A percentile compares a stretch with the other conserved stretches of the same genome.
Conservation (phyloP, 2,888 invertebrate genomes). For the Eupithecia abbreviata region DNA sequence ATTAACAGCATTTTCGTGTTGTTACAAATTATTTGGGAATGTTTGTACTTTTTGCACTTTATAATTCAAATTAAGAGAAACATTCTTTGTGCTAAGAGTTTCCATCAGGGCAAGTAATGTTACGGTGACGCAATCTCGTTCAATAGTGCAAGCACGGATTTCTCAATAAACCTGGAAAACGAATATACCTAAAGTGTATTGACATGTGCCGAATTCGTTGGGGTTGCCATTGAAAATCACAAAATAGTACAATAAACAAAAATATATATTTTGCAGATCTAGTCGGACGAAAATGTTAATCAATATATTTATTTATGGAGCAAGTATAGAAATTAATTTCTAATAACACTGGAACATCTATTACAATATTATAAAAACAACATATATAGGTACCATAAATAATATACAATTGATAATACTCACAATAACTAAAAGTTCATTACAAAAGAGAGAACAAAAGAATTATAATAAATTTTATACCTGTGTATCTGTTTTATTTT, state of each 20-base stretch:
- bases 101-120: background rate
- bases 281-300: background rate
- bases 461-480: no score
- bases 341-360: no score
- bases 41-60: background rate
- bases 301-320: background rate
- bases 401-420: no score
- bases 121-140: slow-evolving; percentile 11
- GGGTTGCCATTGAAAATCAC: background rate
- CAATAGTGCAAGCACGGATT: slow-evolving; percentile 13
- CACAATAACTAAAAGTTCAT: no score
- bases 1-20: slow-evolving; percentile 11
- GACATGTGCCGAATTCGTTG: slow-evolving; percentile 13
- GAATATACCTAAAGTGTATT: slow-evolving; percentile 26
- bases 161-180: slow-evolving; percentile 11
- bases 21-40: background rate
- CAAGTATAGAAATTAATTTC: no score
- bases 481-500: no score
- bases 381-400: no score
- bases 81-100: background rate
- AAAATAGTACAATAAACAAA: background rate
- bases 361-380: no score
- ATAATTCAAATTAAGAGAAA: background rate
- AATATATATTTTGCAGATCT: background rate
- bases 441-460: no score